phyloP scores from a whole-genome alignment of 2,888 invertebrate species.

The Himalopsyche kuldschensis region DNA sequence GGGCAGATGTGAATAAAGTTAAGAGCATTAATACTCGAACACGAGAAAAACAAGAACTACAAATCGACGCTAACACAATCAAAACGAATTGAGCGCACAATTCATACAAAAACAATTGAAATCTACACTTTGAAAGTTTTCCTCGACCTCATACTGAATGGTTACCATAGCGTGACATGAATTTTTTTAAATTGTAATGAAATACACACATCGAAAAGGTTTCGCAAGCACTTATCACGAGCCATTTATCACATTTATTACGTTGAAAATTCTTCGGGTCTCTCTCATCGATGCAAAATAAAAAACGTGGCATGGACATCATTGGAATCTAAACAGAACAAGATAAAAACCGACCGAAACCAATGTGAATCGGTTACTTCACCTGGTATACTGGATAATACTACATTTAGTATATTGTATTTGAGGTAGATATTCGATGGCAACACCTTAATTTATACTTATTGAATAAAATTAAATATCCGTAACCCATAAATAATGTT shows the following conservation, averaged over 20 bases:
- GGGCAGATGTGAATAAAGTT: not conserved
- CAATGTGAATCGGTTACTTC: not conserved
- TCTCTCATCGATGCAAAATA: not conserved
- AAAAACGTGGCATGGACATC: not conserved
- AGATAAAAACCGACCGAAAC: not conserved
- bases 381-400: not conserved
- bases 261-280: not conserved
- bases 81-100: not conserved
- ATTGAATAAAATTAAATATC: too few relatives aligned
- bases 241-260: not conserved
- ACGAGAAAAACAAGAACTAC: not conserved
- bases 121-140: not conserved
- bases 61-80: not conserved
- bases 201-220: not conserved
- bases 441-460: too few relatives aligned
- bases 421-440: too few relatives aligned
- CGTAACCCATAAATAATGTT: too few relatives aligned
- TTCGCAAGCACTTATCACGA: not conserved
- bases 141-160: not conserved
- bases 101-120: not conserved
- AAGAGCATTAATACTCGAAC: not conserved
- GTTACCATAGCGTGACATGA: not conserved
- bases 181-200: not conserved
- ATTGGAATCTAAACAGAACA: not conserved
- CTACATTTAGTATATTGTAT: not conserved